Evolutionary conservation across 2,888 invertebrate genomes (phyloP).

Genomic region (Saturnia pavonia): DNA sequence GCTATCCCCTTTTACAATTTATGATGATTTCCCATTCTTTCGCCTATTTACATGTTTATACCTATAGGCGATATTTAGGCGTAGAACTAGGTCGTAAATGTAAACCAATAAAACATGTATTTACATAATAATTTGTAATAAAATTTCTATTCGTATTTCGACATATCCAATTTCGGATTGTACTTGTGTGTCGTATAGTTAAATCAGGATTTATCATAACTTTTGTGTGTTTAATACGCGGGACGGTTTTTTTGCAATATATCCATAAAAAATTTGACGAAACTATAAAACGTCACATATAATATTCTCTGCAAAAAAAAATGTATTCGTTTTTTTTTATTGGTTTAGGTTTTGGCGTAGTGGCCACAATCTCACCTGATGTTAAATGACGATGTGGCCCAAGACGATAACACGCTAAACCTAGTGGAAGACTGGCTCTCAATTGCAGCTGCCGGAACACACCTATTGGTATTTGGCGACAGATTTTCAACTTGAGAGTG

Average conservation of each 20-base stretch:
- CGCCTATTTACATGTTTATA: constrained; percentile 37
- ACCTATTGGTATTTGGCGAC: too few relatives aligned
- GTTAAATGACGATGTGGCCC: too few relatives aligned
- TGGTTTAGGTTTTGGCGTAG: too few relatives aligned
- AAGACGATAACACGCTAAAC: too few relatives aligned
- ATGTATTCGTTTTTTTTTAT: too few relatives aligned
- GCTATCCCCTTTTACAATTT: constrained; percentile 51
- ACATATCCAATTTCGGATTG: constrained; percentile 29
- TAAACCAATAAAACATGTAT: constrained; percentile 44
- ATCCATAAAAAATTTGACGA: neutral
- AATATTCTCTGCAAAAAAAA: too few relatives aligned
- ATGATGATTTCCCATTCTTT: constrained; percentile 53
- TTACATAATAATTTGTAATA: constrained; percentile 45
- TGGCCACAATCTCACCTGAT: too few relatives aligned
- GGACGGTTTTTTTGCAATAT: neutral
- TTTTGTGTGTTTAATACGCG: constrained; percentile 35
- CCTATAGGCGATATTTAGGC: constrained; percentile 16
- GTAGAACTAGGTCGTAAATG: constrained; percentile 22
- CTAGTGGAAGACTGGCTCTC: too few relatives aligned
- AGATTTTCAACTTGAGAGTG: too few relatives aligned
- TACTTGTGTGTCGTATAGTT: constrained; percentile 24
- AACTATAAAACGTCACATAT: neutral
- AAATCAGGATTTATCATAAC: constrained; percentile 32
- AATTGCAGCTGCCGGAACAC: too few relatives aligned
- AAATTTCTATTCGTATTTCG: constrained; percentile 30